Evolutionary conservation across 2,888 invertebrate genomes (phyloP).

Genomic region (Hydrotaea diabolus): DNA sequence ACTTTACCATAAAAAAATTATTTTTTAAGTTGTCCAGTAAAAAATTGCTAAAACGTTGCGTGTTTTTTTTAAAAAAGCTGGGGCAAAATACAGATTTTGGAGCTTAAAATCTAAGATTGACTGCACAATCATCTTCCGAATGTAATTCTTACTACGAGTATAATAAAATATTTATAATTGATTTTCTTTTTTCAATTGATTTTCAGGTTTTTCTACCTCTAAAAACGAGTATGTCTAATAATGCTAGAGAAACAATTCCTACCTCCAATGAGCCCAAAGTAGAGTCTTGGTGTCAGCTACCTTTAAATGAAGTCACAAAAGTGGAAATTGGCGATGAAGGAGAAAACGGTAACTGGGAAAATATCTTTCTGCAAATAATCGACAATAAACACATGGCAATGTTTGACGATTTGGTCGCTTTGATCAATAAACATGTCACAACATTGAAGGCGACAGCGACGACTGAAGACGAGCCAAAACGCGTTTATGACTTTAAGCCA

Average conservation of each 20-base stretch:
- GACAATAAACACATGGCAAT: slow-evolving; percentile 56
- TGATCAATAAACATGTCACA: slow-evolving; percentile 58
- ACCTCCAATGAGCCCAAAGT: neutral
- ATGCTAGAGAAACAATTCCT: neutral
- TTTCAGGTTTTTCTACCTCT: slow-evolving; percentile 65
- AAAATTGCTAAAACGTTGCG: no score
- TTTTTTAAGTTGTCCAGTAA: no score
- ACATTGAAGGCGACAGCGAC: slow-evolving; percentile 36
- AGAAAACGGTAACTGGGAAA: slow-evolving; percentile 69
- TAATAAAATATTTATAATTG: no score
- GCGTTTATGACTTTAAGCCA: slow-evolving; percentile 62
- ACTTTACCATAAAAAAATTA: no score
- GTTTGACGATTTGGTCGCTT: slow-evolving; percentile 61
- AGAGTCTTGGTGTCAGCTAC: slow-evolving; percentile 66
- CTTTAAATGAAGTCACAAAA: slow-evolving; percentile 64
- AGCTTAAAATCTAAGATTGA: no score
- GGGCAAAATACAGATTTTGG: no score
- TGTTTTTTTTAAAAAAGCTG: no score
- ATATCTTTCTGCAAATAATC: slow-evolving; percentile 68
- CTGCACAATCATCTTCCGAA: no score
- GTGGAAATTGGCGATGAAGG: slow-evolving; percentile 69
- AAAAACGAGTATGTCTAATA: neutral
- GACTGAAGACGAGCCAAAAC: neutral
- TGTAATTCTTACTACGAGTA: no score
- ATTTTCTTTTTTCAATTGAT: neutral